Percentiles rank a stretch among this genome's conserved stretches.
phyloP scores from a whole-genome alignment of 2,888 invertebrate species.

The Dorcus hopei region DNA sequence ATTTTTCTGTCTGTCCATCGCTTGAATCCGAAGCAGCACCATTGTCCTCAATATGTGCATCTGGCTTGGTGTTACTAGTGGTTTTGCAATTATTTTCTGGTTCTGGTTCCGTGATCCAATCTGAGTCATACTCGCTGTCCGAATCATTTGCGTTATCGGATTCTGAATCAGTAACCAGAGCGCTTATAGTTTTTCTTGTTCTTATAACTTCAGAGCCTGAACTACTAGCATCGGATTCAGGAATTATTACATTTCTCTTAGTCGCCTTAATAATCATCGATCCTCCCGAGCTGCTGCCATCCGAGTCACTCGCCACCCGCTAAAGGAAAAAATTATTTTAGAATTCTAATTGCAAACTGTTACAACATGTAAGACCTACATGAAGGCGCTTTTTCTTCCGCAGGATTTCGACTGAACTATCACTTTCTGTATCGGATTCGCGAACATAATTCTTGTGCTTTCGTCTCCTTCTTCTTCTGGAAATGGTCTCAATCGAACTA shows the following conservation, averaged over 20 bases:
- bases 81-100: neutral
- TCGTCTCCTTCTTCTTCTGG: conserved; percentile 18
- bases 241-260: no score
- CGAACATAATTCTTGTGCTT: conserved; percentile 23
- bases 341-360: conserved; percentile 8
- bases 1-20: conserved; percentile 75
- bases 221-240: conserved; percentile 1
- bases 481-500: conserved; percentile 22
- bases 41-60: conserved; percentile 7
- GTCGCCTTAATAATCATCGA: conserved; percentile 28
- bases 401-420: conserved; percentile 48
- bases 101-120: conserved; percentile 16
- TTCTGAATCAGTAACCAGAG: conserved; percentile 6
- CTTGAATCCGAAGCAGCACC: conserved; percentile 57
- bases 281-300: conserved; percentile 38
- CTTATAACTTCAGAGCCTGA: conserved; percentile 15
- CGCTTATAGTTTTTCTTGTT: neutral
- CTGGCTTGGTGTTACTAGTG: neutral
- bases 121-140: conserved; percentile 16
- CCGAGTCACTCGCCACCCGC: conserved; percentile 56
- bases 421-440: conserved; percentile 46
- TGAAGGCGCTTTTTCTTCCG: conserved; percentile 49
- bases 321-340: conserved; percentile 36
- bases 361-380: conserved; percentile 43
- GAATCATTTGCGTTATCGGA: neutral